Evolutionary conservation across 2,888 invertebrate species (phyloP).

Genomic region (Suillia variegata): DNA sequence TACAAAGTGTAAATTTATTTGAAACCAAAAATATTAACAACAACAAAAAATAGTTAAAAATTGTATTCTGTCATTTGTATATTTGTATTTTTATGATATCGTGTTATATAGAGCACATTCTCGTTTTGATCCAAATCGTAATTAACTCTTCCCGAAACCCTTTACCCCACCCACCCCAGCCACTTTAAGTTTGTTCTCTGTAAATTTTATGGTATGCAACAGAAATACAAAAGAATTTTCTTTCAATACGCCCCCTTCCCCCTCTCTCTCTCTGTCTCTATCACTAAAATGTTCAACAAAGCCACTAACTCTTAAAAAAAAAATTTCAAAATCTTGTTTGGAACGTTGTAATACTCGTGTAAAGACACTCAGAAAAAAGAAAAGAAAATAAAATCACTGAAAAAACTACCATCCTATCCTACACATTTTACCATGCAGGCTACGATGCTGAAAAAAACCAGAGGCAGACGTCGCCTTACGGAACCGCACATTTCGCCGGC

Average conservation of each 20-base stretch:
- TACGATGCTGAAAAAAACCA: slow-evolving; percentile 99
- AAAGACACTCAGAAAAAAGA: not conserved
- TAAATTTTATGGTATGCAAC: slow-evolving; percentile 10
- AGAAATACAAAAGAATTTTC: slow-evolving; percentile 9
- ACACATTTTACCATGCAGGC: slow-evolving; percentile 72
- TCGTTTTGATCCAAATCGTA: not conserved
- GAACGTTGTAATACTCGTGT: not conserved
- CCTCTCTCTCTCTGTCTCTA: too few relatives aligned
- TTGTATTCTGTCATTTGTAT: slow-evolving; percentile 9
- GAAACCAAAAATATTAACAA: too few relatives aligned
- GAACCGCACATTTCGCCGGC: slow-evolving; percentile 74
- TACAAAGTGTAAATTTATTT: not conserved
- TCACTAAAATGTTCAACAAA: too few relatives aligned
- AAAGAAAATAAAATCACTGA: too few relatives aligned
- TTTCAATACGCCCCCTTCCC: too few relatives aligned
- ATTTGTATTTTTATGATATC: not conserved
- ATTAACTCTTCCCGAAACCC: too few relatives aligned
- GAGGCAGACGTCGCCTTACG: slow-evolving; percentile 94
- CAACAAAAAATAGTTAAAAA: too few relatives aligned
- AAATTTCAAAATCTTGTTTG: not conserved
- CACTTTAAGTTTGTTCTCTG: not conserved
- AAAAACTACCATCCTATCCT: slow-evolving; percentile 19
- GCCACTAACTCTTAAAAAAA: slow-evolving; percentile 17
- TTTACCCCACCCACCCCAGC: not conserved
- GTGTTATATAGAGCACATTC: slow-evolving; percentile 16